Conservation (phyloP, 2,888 invertebrate species). For the Volucella inanis region DNA sequence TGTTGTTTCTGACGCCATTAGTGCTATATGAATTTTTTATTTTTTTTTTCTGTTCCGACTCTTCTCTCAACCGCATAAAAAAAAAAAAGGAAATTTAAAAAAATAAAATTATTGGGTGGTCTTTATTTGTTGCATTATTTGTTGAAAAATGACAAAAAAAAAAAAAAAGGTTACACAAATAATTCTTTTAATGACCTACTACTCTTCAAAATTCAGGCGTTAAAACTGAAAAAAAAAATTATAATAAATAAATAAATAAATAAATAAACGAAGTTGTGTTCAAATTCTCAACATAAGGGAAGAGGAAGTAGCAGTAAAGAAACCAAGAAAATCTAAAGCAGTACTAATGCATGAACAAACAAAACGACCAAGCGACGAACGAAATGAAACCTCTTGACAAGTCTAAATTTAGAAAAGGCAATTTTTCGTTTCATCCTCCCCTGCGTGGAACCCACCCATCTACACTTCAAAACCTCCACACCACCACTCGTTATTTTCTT, state of each 20-base stretch:
- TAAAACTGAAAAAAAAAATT: neutral
- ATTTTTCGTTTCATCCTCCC: constrained; percentile 19
- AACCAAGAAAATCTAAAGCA: neutral
- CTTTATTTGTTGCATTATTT: neutral
- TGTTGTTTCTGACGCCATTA: constrained; percentile 69
- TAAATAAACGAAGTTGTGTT: too few relatives aligned
- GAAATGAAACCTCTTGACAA: constrained; percentile 22
- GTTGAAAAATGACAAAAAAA: neutral
- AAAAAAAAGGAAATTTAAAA: constrained; percentile 30
- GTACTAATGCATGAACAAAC: constrained; percentile 32
- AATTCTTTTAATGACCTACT: neutral
- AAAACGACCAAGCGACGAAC: neutral
- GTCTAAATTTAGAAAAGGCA: constrained; percentile 59
- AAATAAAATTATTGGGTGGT: neutral
- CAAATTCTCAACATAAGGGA: neutral
- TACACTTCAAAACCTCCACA: neutral
- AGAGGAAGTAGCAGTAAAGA: neutral
- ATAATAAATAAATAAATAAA: too few relatives aligned
- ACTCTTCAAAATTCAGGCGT: constrained; percentile 7
- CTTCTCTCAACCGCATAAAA: too few relatives aligned
- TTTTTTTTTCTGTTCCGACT: neutral
- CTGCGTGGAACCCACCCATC: neutral
- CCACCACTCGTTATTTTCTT: too few relatives aligned
- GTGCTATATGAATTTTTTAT: constrained; percentile 63
- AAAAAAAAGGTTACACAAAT: neutral